Percentiles rank a stretch among this genome's conserved stretches.
Conservation (phyloP, 2,888 invertebrate species). For the Tridacna crocea region DNA sequence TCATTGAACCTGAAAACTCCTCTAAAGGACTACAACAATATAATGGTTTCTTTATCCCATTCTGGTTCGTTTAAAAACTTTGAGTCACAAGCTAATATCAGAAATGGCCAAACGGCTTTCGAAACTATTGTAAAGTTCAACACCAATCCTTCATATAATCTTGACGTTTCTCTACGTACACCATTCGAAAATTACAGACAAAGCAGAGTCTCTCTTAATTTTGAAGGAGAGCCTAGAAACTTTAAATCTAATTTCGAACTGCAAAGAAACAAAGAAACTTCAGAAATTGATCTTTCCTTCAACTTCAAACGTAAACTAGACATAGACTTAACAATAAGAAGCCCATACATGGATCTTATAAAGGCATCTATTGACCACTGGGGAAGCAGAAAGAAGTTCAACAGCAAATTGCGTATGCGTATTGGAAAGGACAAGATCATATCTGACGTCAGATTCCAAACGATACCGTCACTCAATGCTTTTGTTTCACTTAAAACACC, state of each 20-base stretch:
- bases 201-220: slow-evolving; percentile 27
- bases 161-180: slow-evolving; percentile 34
- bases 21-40: slow-evolving; percentile 36
- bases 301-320: slow-evolving; percentile 36
- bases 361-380: slow-evolving; percentile 51
- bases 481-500: slow-evolving; percentile 38
- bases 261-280: slow-evolving; percentile 46
- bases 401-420: slow-evolving; percentile 17
- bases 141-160: slow-evolving; percentile 15
- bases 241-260: slow-evolving; percentile 46
- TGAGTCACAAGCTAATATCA: slow-evolving; percentile 32
- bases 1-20: slow-evolving; percentile 38
- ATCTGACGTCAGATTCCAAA: slow-evolving; percentile 36
- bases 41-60: slow-evolving; percentile 42
- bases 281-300: slow-evolving; percentile 38
- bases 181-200: slow-evolving; percentile 33
- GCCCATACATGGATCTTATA: slow-evolving; percentile 40
- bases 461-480: slow-evolving; percentile 41
- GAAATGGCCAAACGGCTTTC: slow-evolving; percentile 21
- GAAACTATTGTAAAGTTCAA: slow-evolving; percentile 34
- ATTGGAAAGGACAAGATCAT: slow-evolving; percentile 19
- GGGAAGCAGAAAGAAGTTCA: slow-evolving; percentile 39
- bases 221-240: slow-evolving; percentile 38
- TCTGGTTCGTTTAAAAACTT: slow-evolving; percentile 30
- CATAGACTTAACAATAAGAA: slow-evolving; percentile 45